Evolutionary conservation across 2,888 invertebrate species (phyloP).

Genomic region (Philonicus albiceps): DNA sequence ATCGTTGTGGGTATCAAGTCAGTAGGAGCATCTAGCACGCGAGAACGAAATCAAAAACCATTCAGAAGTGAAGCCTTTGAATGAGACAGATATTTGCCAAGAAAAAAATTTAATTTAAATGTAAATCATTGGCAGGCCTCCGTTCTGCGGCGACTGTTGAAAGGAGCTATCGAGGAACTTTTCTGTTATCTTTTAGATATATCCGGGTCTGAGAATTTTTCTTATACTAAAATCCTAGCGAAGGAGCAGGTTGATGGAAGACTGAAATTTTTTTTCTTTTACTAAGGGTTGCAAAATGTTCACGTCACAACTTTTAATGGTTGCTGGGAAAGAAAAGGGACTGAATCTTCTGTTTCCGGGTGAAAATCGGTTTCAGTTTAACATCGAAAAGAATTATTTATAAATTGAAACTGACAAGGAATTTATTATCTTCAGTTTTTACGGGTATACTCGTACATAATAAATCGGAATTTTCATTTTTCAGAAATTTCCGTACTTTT

Average conservation of each 20-base stretch:
- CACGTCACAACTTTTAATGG: background rate
- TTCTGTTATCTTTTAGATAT: background rate
- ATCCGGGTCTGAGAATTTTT: background rate
- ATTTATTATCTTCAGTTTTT: background rate
- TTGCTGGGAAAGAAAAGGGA: background rate
- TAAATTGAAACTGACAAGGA: background rate
- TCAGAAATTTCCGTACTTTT: too few relatives aligned
- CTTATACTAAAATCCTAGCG: background rate
- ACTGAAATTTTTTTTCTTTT: background rate
- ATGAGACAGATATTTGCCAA: background rate
- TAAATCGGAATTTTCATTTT: too few relatives aligned
- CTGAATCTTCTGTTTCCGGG: background rate
- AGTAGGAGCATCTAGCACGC: background rate
- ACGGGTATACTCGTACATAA: background rate
- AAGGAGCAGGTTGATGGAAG: background rate
- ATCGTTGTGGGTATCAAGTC: background rate
- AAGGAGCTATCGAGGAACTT: background rate
- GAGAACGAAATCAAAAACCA: background rate
- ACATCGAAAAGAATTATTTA: background rate
- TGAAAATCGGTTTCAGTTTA: background rate
- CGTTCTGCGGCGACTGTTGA: background rate
- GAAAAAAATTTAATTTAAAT: constrained; percentile 32
- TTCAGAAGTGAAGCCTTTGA: background rate
- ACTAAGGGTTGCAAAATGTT: background rate
- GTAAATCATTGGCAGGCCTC: background rate